Conservation (phyloP, 2,888 invertebrate genomes). For the Xanthia icteritia region DNA sequence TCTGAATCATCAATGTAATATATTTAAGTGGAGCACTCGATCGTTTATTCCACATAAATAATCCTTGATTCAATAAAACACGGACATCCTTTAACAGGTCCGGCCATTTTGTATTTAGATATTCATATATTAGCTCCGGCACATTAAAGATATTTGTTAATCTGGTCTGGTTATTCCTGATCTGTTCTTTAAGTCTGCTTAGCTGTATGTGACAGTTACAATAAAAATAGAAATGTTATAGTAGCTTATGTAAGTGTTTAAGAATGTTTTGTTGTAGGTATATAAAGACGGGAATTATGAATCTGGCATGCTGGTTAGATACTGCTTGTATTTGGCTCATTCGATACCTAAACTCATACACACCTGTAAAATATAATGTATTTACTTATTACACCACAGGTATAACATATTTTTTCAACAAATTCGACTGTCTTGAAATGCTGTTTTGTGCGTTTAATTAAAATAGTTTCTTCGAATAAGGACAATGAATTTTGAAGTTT, state of each 20-base stretch:
- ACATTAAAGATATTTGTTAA: constrained; percentile 19
- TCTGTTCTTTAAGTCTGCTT: background rate
- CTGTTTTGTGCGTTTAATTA: too few species aligned
- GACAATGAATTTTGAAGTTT: background rate
- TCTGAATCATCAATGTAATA: constrained; percentile 48
- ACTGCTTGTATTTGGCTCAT: background rate
- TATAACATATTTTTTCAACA: too few species aligned
- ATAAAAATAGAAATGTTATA: background rate
- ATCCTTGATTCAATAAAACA: constrained; percentile 47
- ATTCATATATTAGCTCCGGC: constrained; percentile 41
- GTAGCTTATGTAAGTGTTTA: background rate
- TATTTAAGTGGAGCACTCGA: constrained; percentile 50
- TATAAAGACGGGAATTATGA: background rate
- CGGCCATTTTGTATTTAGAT: constrained; percentile 55
- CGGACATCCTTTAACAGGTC: constrained; percentile 67
- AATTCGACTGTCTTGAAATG: too few species aligned
- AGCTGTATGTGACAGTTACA: background rate
- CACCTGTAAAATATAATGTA: background rate
- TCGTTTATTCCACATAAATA: constrained; percentile 44
- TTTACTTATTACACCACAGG: background rate
- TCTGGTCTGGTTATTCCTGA: constrained; percentile 31
- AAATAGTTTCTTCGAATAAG: background rate
- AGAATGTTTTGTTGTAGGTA: background rate
- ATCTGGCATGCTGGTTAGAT: background rate
- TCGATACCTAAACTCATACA: background rate